Evolutionary conservation across 2,888 invertebrate genomes (phyloP), one percentile per base, ranked within the genome.

Genomic region (Tupiocoris notatus): DNA sequence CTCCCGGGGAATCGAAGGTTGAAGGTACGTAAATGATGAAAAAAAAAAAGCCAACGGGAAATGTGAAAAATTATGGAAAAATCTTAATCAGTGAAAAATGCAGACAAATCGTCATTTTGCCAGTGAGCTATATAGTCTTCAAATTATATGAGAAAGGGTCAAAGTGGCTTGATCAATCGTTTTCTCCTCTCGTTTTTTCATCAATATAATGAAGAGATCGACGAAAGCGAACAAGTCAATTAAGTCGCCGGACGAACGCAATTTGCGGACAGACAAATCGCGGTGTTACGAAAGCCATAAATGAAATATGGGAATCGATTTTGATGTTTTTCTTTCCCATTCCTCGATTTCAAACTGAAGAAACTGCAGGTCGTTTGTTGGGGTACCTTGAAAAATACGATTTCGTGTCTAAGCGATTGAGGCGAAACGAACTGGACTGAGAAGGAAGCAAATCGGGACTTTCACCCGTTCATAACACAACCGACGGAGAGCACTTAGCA

Each of bases 401-500:
- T 7, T 7, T 39, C 39, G 39, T 39, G 39, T 39, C 39, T 39
- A 3, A 39, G 39, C 39, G 3, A 39, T 39, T 39, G 39, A 39
- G 39, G 39, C 39, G 39, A 39, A 39, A 39, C 39, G 39, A 39
- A 39, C 39, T 39, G 39, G n/a, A n/a, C n/a, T n/a, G n/a, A n/a
- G n/a, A 39, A 39, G 39, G 39, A 39, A 39, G 12, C 39, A 12
- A 39, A 39, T 3, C 39, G 39, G 39, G 39, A 39, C 39, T 39
- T 39, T 39, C 39, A 39, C 39, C 39, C 39, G 39, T 39, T 39
- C 39, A 39, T 39, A 39, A 39, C n/a, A n/a, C 39, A 39, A 39
- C 39, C 39, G 12, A 7, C 39, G 39, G 39, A 39, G 73, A 73
- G 73, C 73, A 73, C 73, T 73, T 73, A 73, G 63, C 73, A 73